Conservation (phyloP, 2,797 vertebrate genomes). For the Yasuhikotakia modesta region DNA sequence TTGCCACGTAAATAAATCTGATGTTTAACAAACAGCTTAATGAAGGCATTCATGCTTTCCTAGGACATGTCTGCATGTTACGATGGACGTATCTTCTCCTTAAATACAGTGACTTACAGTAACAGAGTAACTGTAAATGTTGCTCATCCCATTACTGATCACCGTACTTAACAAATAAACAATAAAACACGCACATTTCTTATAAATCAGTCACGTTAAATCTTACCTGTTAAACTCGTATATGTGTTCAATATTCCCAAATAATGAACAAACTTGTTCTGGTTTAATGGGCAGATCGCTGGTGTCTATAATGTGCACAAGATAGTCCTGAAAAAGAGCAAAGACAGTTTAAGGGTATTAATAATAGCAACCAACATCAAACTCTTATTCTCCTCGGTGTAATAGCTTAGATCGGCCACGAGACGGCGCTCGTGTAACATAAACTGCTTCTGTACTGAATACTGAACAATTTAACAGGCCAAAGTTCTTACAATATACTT, state of each 20-base stretch:
- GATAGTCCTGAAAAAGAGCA: slow-evolving; percentile 83
- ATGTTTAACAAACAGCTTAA: too few species aligned
- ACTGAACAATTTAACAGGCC: background rate
- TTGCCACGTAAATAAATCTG: too few species aligned
- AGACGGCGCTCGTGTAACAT: slow-evolving; percentile 30
- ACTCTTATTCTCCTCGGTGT: background rate
- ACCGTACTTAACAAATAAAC: too few species aligned
- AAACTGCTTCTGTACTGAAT: too few species aligned
- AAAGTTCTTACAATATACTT: background rate
- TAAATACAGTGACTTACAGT: too few species aligned
- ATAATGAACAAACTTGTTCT: slow-evolving; percentile 91
- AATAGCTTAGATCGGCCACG: background rate
- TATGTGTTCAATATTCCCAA: slow-evolving; percentile 97
- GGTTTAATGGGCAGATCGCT: slow-evolving; percentile 84
- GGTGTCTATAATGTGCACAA: slow-evolving; percentile 91
- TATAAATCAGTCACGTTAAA: background rate
- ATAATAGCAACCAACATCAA: too few species aligned
- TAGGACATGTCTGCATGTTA: too few species aligned
- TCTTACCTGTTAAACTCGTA: slow-evolving; percentile 95
- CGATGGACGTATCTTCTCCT: too few species aligned
- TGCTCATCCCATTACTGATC: too few species aligned
- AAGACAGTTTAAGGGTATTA: background rate
- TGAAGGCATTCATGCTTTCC: too few species aligned
- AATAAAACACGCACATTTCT: too few species aligned
- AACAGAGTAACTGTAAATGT: too few species aligned